phyloP scores from a whole-genome alignment of 2,888 invertebrate genomes.

The Acanthosepion esculentum region DNA sequence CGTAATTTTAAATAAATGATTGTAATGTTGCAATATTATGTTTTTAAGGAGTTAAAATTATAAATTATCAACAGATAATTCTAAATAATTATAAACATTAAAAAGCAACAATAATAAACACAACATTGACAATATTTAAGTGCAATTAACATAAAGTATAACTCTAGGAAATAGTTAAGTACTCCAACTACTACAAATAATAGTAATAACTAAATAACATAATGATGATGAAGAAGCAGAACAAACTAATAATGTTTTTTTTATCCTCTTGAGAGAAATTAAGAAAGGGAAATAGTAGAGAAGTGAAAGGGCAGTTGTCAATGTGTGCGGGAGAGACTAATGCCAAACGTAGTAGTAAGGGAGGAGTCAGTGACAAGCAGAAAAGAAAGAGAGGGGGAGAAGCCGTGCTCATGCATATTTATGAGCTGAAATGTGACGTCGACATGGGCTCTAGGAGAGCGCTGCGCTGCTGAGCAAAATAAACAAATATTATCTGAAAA shows the following conservation, averaged over 20 bases:
- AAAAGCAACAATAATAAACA: too few species aligned
- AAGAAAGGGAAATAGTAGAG: neutral
- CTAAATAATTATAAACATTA: too few species aligned
- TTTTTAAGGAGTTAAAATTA: too few species aligned
- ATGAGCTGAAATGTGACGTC: constrained; percentile 9
- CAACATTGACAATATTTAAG: too few species aligned
- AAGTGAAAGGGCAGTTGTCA: neutral
- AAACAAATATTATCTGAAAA: constrained; percentile 33
- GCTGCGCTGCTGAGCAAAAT: constrained; percentile 14
- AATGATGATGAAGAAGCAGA: neutral
- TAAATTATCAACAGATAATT: too few species aligned
- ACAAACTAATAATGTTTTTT: neutral
- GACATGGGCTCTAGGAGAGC: constrained; percentile 25
- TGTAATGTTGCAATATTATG: too few species aligned
- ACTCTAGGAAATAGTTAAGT: too few species aligned
- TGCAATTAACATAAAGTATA: too few species aligned
- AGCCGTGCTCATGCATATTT: neutral
- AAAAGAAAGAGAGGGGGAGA: neutral
- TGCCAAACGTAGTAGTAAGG: neutral
- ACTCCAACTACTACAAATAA: too few species aligned
- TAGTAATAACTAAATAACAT: too few species aligned
- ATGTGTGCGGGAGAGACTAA: neutral
- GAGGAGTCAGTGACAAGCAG: neutral
- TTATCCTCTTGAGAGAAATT: neutral
- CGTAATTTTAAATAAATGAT: too few species aligned